These are phyloP conservation scores for Hydropsyche tenuis DNA, from an alignment of 1,140 invertebrate species.

Conservation along the genomic window DNA sequence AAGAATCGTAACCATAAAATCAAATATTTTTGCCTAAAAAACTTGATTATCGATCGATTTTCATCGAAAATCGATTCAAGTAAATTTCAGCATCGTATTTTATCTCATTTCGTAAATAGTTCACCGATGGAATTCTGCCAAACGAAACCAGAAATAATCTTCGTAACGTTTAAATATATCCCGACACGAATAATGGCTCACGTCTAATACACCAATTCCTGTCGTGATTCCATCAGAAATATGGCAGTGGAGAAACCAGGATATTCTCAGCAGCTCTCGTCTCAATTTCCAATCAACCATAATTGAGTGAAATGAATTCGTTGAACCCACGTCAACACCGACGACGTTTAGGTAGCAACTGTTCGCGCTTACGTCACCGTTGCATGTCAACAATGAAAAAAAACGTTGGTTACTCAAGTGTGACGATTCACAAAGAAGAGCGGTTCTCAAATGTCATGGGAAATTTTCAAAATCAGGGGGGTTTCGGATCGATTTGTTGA, in stretches of 20 bases:
- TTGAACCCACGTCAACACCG: neutral
- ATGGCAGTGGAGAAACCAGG: too few relatives aligned
- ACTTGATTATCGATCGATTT: too few relatives aligned
- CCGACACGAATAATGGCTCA: neutral
- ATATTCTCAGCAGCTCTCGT: too few relatives aligned
- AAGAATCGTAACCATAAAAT: too few relatives aligned
- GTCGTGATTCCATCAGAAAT: too few relatives aligned
- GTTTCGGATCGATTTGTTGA: too few relatives aligned
- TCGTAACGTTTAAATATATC: neutral
- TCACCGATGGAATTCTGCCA: conserved; percentile 16
- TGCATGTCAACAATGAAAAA: conserved; percentile 1
- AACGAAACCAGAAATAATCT: conserved; percentile 1
- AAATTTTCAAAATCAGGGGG: too few relatives aligned
- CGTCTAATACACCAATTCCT: neutral
- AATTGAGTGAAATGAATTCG: too few relatives aligned
- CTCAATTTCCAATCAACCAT: too few relatives aligned
- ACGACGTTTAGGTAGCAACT: neutral
- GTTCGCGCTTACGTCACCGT: neutral
- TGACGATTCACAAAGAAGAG: neutral
- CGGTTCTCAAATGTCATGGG: neutral
- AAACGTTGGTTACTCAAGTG: neutral
- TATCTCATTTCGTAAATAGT: conserved; percentile 14
- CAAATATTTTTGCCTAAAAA: too few relatives aligned
- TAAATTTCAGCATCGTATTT: neutral
- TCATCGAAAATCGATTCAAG: too few relatives aligned